Conservation (phyloP, 1,140 invertebrate genomes). For the Nasonia longicornis region DNA sequence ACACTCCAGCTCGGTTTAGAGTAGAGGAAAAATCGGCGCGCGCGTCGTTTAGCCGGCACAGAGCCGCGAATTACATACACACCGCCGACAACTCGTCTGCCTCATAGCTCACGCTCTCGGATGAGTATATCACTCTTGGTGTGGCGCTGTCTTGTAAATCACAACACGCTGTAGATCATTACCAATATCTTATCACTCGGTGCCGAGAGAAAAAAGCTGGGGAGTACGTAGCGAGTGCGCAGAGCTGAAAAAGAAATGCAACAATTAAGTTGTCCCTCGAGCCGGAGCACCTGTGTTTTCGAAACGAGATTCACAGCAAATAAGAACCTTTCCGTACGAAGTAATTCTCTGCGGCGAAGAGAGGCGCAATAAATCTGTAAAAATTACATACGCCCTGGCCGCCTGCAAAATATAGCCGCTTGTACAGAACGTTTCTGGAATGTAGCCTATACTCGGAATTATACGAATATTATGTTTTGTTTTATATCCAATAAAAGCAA, state of each 20-base stretch:
- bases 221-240: not conserved
- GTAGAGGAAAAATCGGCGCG: not conserved
- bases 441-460: no score
- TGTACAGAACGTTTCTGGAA: not conserved
- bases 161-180: constrained; percentile 1
- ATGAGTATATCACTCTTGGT: not conserved
- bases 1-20: not conserved
- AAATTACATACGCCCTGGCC: not conserved
- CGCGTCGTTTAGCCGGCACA: not conserved
- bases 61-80: not conserved
- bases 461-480: no score
- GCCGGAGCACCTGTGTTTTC: not conserved
- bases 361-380: not conserved
- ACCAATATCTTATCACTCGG: not conserved
- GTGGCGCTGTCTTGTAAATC: not conserved
- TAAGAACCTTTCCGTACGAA: not conserved
- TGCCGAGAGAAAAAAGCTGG: no score
- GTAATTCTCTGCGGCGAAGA: not conserved
- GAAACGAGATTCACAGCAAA: not conserved
- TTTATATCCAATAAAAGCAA: no score
- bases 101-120: not conserved
- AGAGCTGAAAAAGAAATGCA: not conserved
- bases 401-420: not conserved
- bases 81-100: not conserved
- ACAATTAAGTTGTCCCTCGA: not conserved